These are phyloP conservation scores for Forficula auricularia DNA, from an alignment of 1,140 invertebrate species.

Conservation along the genomic window DNA sequence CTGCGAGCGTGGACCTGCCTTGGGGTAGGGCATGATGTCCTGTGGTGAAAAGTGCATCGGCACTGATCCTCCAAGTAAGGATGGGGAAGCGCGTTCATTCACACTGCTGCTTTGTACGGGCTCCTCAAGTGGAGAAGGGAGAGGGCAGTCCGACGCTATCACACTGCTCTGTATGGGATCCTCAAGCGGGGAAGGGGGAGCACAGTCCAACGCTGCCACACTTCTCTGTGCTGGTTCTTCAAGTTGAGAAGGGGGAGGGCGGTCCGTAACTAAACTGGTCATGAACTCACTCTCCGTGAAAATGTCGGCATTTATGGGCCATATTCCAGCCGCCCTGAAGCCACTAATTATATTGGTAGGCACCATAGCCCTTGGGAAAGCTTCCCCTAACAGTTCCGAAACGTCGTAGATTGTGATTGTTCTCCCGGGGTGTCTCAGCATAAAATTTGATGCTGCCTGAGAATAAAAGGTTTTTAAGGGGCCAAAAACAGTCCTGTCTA, in stretches of 20 bases:
- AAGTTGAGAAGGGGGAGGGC: conserved; percentile 11
- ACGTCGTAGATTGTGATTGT: conserved; percentile 19
- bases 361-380: conserved; percentile 18
- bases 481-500: conserved; percentile 22
- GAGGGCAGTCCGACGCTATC: too few species aligned
- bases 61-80: too few species aligned
- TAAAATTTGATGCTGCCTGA: conserved; percentile 22
- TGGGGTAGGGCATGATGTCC: conserved; percentile 7
- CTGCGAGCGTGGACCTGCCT: conserved; percentile 6
- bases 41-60: too few species aligned
- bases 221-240: background rate
- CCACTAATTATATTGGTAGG: conserved; percentile 20
- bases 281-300: conserved; percentile 23
- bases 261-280: conserved; percentile 21
- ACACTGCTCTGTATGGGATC: too few species aligned
- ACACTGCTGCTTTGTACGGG: too few species aligned
- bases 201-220: too few species aligned
- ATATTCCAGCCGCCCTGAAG: conserved; percentile 20
- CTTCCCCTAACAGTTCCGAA: conserved; percentile 14
- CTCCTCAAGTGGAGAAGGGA: too few species aligned
- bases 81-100: too few species aligned
- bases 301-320: conserved; percentile 20
- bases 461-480: conserved; percentile 27
- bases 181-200: too few species aligned
- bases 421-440: conserved; percentile 18